These are phyloP conservation scores for Danionella cerebrum DNA, from an alignment of 2,113 vertebrate species.

Conservation along the genomic window DNA sequence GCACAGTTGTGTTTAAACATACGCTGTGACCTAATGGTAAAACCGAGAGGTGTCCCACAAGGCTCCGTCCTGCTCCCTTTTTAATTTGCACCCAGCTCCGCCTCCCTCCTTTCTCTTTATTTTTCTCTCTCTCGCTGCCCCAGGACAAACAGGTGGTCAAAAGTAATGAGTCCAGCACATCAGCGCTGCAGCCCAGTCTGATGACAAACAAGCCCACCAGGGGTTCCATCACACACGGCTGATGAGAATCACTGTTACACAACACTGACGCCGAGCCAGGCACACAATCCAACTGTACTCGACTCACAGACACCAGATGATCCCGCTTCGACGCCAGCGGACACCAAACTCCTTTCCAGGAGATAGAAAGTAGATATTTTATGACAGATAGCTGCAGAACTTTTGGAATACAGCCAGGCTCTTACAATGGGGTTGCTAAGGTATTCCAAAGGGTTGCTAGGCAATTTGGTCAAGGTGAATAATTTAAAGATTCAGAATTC, in stretches of 20 bases:
- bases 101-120: neutral
- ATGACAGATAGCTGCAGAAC: neutral
- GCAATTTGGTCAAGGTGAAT: neutral
- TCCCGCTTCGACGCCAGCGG: neutral
- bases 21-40: slow-evolving; percentile 13
- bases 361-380: neutral
- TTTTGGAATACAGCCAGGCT: neutral
- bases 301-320: neutral
- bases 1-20: slow-evolving; percentile 10
- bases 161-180: slow-evolving; percentile 67
- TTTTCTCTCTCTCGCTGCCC: slow-evolving; percentile 37
- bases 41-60: slow-evolving; percentile 25
- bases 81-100: slow-evolving; percentile 10
- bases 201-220: slow-evolving; percentile 59
- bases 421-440: neutral
- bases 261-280: slow-evolving; percentile 1
- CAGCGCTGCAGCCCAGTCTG: slow-evolving; percentile 46
- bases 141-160: slow-evolving; percentile 68
- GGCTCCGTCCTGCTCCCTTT: slow-evolving; percentile 2
- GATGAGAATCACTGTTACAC: slow-evolving; percentile 8
- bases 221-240: slow-evolving; percentile 25
- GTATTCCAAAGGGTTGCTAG: neutral
- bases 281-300: slow-evolving; percentile 9
- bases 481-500: neutral
- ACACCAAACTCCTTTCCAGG: neutral